These are phyloP conservation scores for Poeciliopsis presidionis DNA, from an alignment of 2,797 vertebrate species.

Conservation along the genomic window DNA sequence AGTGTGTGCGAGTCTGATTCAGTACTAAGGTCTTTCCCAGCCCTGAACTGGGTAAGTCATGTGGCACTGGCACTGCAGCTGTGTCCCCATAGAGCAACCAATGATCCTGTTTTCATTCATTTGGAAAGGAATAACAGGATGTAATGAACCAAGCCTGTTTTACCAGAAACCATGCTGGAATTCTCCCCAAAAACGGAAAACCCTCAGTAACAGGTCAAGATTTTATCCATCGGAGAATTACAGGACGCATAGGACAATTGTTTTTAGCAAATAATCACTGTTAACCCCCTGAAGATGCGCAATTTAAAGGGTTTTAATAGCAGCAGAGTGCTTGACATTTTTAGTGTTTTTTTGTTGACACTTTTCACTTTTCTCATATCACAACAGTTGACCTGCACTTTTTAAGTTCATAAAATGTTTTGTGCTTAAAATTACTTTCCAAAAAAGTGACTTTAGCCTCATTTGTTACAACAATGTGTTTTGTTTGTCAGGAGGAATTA, in stretches of 20 bases:
- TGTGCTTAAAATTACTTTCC: no score
- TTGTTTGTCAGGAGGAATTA: no score
- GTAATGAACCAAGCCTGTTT: neutral
- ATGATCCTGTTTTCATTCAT: neutral
- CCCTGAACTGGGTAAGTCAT: neutral
- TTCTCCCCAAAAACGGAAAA: neutral
- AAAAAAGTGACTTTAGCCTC: no score
- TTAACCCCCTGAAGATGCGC: neutral
- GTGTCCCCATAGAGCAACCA: neutral
- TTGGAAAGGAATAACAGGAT: neutral
- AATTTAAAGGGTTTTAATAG: neutral
- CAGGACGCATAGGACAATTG: neutral
- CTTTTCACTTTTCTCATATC: neutral
- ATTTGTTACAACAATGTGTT: no score
- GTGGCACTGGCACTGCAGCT: neutral
- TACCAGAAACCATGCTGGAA: neutral
- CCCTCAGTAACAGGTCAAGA: neutral
- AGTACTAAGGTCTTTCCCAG: neutral
- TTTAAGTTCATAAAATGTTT: no score
- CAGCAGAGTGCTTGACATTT: neutral
- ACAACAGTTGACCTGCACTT: no score
- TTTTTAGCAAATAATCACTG: neutral
- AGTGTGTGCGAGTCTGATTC: neutral
- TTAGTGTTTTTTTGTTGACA: neutral
- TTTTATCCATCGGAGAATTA: neutral